A percentile compares a stretch with the other conserved stretches of the same genome.
Conservation (phyloP, 2,113 vertebrate genomes). For the Cygnus atratus region DNA sequence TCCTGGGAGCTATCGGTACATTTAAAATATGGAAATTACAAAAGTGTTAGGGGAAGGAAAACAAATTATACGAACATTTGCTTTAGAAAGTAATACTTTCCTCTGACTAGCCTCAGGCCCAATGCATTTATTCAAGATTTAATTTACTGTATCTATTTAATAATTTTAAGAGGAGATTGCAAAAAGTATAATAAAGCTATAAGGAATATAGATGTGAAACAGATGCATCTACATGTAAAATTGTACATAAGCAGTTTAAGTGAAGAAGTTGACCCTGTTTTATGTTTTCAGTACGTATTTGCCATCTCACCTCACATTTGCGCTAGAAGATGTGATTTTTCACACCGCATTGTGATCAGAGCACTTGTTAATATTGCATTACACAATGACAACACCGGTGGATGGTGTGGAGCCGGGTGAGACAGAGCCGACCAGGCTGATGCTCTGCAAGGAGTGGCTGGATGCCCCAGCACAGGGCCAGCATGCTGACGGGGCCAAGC, state of each 20-base stretch:
- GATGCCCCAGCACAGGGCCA: too few species aligned
- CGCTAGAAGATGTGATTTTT: not conserved
- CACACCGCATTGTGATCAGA: not conserved
- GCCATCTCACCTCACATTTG: not conserved
- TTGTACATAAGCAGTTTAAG: not conserved
- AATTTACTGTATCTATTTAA: conserved; percentile 29
- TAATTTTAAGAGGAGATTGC: conserved; percentile 6
- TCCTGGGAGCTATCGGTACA: not conserved
- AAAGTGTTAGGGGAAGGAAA: not conserved
- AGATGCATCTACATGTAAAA: not conserved
- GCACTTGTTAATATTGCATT: not conserved
- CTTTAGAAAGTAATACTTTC: conserved; percentile 31
- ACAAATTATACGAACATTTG: conserved; percentile 32
- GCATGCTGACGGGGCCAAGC: too few species aligned
- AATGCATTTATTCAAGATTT: conserved; percentile 4
- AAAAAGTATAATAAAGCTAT: not conserved
- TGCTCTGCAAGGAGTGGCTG: not conserved
- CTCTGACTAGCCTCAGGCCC: not conserved
- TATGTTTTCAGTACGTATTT: not conserved
- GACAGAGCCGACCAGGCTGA: not conserved
- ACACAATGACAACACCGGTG: not conserved
- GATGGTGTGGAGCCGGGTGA: not conserved
- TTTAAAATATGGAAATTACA: conserved; percentile 10
- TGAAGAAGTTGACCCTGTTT: not conserved
- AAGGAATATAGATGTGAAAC: not conserved